Base-by-base conservation (phyloP, 2,113 vertebrate genomes). In the Hyla sarda region DNA sequence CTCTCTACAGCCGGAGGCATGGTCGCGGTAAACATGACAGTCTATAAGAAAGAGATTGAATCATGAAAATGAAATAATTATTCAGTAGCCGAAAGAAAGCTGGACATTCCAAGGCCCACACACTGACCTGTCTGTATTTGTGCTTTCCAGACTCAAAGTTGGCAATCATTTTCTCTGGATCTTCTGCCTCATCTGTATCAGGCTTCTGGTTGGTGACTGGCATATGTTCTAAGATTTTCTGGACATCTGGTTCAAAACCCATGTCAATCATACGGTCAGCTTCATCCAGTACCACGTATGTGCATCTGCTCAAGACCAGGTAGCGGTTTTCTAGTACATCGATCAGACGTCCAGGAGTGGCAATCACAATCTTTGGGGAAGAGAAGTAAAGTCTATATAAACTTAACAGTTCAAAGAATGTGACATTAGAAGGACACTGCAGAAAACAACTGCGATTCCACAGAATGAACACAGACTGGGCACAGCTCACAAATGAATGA, bases 191-290 rank as follows among this genome's bases (percentile, higher is more conserved):
- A 0, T 99, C 98, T 0, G 98, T 98, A 92, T 99, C 98, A 0
- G 98, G 98, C 87, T 99, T 99, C 91, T 98, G 98, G 92, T 99
- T 99, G 91, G 95, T 98, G 88, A 99, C 98, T 0, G 98, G 98
- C 95, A 99, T 98, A 93, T 99, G 96, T 90, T 99, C 98, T 89
- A 99, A 92, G 87, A 99, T 99, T 93, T 98, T 99, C 89, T 99
- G 97, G 62, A 99, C 98, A 0, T 99, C 98, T 0, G 98, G 98
- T 91, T 99, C 98, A 6, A 99, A 99, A 89, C 98, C 98, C 98
- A 99, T 99, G 92, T 99, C 98, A 37, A 99, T 99, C 98, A 99
- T 99, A 81, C 98, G 95, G 17, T 99, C 98, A 0, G 98, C 98
- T 91, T 99, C 98, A 0, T 99, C 98, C 80, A 99, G 94, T 86